Percentiles rank a stretch among this genome's conserved stretches.
These are phyloP conservation scores for Meliscaeva auricollis DNA, from an alignment of 2,888 invertebrate species.

Conservation along the genomic window DNA sequence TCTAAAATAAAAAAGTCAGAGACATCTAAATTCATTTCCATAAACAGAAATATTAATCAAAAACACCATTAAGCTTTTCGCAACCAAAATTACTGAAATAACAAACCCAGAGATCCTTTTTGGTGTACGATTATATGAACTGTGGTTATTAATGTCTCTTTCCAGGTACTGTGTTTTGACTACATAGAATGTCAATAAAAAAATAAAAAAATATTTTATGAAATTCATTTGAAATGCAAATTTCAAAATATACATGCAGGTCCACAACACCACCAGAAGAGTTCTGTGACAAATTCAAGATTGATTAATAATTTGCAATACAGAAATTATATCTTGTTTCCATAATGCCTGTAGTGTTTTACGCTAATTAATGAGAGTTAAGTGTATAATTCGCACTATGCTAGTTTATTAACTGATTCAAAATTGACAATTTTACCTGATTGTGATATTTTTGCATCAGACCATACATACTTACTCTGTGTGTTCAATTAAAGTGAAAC, in stretches of 20 bases:
- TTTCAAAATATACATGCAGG: not conserved
- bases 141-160: conserved; percentile 4
- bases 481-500: conserved; percentile 1
- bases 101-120: conserved; percentile 6
- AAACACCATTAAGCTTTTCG: conserved; percentile 12
- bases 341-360: not conserved
- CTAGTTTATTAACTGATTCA: not conserved
- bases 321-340: not conserved
- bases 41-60: not conserved
- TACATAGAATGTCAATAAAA: conserved; percentile 9
- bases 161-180: conserved; percentile 4
- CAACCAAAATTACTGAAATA: not conserved
- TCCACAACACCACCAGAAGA: no score
- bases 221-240: conserved; percentile 24
- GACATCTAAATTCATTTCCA: not conserved
- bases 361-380: conserved; percentile 1
- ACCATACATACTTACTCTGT: not conserved
- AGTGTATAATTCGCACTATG: not conserved
- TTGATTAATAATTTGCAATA: not conserved
- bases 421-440: not conserved
- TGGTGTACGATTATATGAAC: not conserved
- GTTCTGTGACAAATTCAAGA: not conserved
- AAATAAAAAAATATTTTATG: conserved; percentile 17
- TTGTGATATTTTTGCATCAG: not conserved
- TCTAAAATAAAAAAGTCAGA: not conserved